Conservation (phyloP, 2,797 vertebrate species). For the Periparus ater region DNA sequence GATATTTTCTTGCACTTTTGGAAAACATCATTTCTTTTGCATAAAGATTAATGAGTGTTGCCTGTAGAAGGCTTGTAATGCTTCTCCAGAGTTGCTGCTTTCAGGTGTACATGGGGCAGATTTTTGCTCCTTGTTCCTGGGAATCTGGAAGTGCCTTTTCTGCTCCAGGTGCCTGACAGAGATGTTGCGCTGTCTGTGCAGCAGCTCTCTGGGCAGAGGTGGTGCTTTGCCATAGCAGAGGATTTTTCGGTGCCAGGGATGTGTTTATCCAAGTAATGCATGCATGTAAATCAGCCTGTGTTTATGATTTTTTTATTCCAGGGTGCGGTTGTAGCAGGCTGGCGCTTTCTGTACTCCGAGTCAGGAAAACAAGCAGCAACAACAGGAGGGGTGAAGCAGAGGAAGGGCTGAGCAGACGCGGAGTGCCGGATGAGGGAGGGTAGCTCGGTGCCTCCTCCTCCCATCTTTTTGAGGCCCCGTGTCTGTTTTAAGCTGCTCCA, state of each 20-base stretch:
- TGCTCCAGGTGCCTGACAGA: neutral
- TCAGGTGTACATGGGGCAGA: rapidly evolving
- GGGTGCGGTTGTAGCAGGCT: slow-evolving; percentile 12
- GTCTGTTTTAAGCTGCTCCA: slow-evolving; percentile 31
- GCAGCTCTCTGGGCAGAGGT: neutral
- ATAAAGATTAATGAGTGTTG: neutral
- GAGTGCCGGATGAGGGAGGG: neutral
- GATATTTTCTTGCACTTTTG: neutral
- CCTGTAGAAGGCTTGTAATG: neutral
- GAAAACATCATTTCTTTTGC: neutral
- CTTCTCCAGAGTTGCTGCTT: neutral
- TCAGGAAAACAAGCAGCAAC: neutral
- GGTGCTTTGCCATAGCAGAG: neutral
- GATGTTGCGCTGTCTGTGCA: neutral
- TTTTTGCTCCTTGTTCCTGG: neutral
- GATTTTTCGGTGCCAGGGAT: neutral
- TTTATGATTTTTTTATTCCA: neutral
- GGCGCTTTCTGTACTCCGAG: neutral
- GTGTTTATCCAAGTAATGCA: neutral
- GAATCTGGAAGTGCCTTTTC: neutral
- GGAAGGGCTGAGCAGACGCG: neutral
- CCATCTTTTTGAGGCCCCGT: neutral
- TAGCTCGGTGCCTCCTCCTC: neutral
- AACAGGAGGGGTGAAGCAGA: neutral
- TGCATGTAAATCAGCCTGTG: slow-evolving; percentile 11